Evolutionary conservation across 2,797 vertebrate species (phyloP).

Genomic region (Peromyscus nudipes): DNA sequence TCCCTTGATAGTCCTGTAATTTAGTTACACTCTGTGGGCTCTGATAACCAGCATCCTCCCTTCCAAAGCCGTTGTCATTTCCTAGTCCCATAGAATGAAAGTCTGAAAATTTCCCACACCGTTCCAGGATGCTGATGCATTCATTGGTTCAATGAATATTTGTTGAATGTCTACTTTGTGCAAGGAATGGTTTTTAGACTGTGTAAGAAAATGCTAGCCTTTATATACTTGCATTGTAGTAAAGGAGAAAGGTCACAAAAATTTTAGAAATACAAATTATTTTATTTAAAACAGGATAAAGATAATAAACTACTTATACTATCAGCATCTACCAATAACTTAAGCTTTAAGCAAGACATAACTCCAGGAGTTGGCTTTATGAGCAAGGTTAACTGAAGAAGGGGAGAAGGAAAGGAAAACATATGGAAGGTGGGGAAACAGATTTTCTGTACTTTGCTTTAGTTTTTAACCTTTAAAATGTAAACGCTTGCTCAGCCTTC

Average conservation of each 20-base stretch:
- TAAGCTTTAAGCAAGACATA: not conserved
- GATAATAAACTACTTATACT: not conserved
- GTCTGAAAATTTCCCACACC: not conserved
- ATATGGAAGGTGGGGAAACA: not conserved
- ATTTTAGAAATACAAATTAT: not conserved
- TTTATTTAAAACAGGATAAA: constrained; percentile 14
- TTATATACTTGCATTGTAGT: not conserved
- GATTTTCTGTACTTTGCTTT: not conserved
- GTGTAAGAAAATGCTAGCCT: not conserved
- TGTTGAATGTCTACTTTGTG: not conserved
- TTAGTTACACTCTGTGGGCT: not conserved
- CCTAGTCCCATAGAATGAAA: constrained; percentile 19
- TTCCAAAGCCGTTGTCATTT: constrained; percentile 29
- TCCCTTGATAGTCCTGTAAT: not conserved
- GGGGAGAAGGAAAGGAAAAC: not conserved
- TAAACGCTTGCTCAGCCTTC: constrained; percentile 30
- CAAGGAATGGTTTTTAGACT: not conserved
- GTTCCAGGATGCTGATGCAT: not conserved
- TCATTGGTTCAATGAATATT: constrained; percentile 38
- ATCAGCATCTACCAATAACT: not conserved
- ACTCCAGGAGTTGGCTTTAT: constrained; percentile 9
- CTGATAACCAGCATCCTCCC: not conserved
- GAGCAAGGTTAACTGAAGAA: not conserved
- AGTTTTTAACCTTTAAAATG: constrained; percentile 36
- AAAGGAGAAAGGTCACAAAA: not conserved